These are phyloP conservation scores for Drosophila pachea DNA, from an alignment of 1,140 invertebrate species.

Conservation along the genomic window DNA sequence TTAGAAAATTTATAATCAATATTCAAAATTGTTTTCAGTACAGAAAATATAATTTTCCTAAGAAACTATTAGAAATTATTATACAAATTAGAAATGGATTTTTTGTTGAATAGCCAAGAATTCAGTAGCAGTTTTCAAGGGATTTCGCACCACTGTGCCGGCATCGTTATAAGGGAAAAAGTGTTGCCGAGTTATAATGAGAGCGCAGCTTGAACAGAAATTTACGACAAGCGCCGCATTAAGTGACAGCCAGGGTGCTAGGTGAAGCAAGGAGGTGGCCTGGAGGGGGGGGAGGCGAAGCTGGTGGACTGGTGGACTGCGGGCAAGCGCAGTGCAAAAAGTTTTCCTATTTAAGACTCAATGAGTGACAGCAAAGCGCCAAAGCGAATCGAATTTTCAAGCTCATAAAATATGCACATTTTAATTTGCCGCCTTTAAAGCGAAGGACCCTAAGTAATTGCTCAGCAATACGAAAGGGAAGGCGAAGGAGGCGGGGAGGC, in stretches of 20 bases:
- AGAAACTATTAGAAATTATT: too few relatives aligned
- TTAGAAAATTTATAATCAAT: background rate
- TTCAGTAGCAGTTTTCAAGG: background rate
- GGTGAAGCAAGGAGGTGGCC: background rate
- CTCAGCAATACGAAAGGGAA: conserved; percentile 5
- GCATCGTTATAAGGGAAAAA: conserved; percentile 55
- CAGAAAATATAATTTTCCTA: too few relatives aligned
- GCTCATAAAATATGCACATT: conserved; percentile 48
- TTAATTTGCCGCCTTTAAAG: conserved; percentile 42
- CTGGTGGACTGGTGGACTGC: conserved; percentile 4
- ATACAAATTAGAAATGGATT: too few relatives aligned
- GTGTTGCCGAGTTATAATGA: conserved; percentile 67
- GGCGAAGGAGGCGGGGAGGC: background rate
- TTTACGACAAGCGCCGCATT: conserved; percentile 48
- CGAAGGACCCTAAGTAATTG: conserved; percentile 34
- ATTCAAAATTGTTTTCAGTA: too few relatives aligned
- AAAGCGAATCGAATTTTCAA: conserved; percentile 38
- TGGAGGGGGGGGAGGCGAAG: background rate
- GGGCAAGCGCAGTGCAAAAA: conserved; percentile 19
- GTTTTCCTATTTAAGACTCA: conserved; percentile 47
- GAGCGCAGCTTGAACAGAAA: conserved; percentile 45
- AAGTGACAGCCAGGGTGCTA: conserved; percentile 50
- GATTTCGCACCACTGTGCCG: conserved; percentile 17
- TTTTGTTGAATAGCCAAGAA: too few relatives aligned
- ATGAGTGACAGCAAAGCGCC: conserved; percentile 44